Evolutionary conservation across 2,113 vertebrate species (phyloP), one percentile per base, ranked within the genome.

Genomic region (Reinhardtius hippoglossoides): DNA sequence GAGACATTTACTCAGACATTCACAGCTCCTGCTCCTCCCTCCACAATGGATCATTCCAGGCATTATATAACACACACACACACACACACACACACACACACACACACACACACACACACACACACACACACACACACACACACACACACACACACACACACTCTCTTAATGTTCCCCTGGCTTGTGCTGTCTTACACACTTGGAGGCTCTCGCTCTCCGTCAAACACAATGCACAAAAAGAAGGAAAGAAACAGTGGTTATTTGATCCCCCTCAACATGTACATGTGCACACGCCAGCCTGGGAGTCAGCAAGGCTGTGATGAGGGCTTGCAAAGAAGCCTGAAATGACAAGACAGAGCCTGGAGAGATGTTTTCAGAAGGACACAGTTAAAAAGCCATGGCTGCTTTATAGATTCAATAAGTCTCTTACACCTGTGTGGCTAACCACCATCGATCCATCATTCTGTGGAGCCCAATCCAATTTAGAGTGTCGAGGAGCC

Each of bases 401-500:
- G 82, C 67, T 82, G 77, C 85, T 91, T 88, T 89, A 91, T 87
- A 93, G 88, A 91, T 93, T 89, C 86, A 91, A 91, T 91, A 84
- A 89, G 89, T 90, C 90, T 88, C 80, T 84, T 89, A 91, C 86
- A 92, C 90, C 89, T 90, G 87, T 92, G 91, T 87, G 86, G 86
- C 89, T 87, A 87, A 89, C 85, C 89, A 90, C 77, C 85, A 91
- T 89, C 88, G 81, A 91, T 92, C 91, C 76, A 90, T 92, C 90
- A 92, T 89, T 88, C 87, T 92, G 88, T 83, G 88, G 75, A 87
- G 88, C 75, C 83, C 88, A 86, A 92, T 93, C 91, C 90, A 90
- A 92, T 93, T 92, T 91, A 86, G 84, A 91, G 82, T 80, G 86
- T 78, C 59, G 77, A 91, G 85, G 76, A 87, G 89, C 83, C 82